Evolutionary conservation across 2,113 vertebrate genomes (phyloP).

Genomic region (Beaufortia kweichowensis): DNA sequence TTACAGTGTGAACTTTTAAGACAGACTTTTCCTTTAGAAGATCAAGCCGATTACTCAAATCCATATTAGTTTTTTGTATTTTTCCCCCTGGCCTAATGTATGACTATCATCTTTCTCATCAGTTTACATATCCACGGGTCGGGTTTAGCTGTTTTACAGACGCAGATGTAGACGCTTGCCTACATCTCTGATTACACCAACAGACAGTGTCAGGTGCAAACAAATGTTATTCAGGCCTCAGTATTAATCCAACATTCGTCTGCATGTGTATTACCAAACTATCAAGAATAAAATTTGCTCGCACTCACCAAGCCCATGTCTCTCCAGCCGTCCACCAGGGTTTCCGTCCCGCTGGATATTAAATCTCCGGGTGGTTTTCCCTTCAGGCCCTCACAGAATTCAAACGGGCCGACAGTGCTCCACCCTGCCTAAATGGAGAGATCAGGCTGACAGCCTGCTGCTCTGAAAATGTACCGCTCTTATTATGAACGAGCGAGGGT

Average conservation of each 20-base stretch:
- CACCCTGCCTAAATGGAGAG: slow-evolving; percentile 50
- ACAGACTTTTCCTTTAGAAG: not conserved
- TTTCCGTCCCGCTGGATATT: slow-evolving; percentile 63
- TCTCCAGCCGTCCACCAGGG: slow-evolving; percentile 51
- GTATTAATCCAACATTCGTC: slow-evolving; percentile 69
- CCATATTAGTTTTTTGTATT: not conserved
- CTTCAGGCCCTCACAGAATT: slow-evolving; percentile 60
- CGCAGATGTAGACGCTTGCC: slow-evolving; percentile 50
- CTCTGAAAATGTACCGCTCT: slow-evolving; percentile 44
- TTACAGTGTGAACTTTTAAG: not conserved
- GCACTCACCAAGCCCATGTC: slow-evolving; percentile 57
- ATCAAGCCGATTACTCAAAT: not conserved
- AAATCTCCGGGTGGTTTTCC: slow-evolving; percentile 65
- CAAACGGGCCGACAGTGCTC: slow-evolving; percentile 50
- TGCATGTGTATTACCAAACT: slow-evolving; percentile 69
- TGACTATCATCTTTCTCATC: slow-evolving; percentile 48
- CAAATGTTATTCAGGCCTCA: slow-evolving; percentile 65
- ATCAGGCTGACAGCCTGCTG: slow-evolving; percentile 39
- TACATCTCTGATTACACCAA: slow-evolving; percentile 68
- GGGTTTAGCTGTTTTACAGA: no score
- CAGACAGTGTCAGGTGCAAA: slow-evolving; percentile 74
- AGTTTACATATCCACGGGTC: slow-evolving; percentile 56
- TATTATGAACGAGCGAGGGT: slow-evolving; percentile 23
- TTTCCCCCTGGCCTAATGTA: not conserved
- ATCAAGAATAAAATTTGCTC: slow-evolving; percentile 72